phyloP scores from a whole-genome alignment of 2,888 invertebrate genomes.

The Himalopsyche japonica region DNA sequence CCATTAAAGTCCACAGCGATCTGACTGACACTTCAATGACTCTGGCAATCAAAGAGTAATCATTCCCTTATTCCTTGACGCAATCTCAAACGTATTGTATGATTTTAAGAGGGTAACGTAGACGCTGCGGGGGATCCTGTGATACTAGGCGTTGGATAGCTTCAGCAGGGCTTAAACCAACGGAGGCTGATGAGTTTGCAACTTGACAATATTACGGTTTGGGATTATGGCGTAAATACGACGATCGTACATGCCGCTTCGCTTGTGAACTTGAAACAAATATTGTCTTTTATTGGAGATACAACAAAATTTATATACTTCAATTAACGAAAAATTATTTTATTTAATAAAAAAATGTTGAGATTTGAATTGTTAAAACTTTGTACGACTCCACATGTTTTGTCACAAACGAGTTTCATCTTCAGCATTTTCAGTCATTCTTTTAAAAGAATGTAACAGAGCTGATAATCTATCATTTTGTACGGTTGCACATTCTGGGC shows the following conservation, averaged over 20 bases:
- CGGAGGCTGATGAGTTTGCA: slow-evolving; percentile 22
- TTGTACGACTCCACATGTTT: too few relatives aligned
- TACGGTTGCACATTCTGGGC: too few relatives aligned
- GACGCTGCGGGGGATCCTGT: slow-evolving; percentile 11
- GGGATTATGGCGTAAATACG: slow-evolving; percentile 24
- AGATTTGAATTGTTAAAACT: too few relatives aligned
- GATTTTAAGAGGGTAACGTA: slow-evolving; percentile 22
- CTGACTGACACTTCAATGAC: slow-evolving; percentile 32
- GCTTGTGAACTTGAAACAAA: not conserved
- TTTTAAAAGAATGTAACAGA: too few relatives aligned
- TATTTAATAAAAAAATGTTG: too few relatives aligned
- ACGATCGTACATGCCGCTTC: not conserved
- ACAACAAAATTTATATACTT: too few relatives aligned
- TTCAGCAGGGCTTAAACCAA: not conserved
- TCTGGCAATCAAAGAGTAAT: slow-evolving; percentile 29
- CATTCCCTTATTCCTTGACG: slow-evolving; percentile 24
- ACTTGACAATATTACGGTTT: slow-evolving; percentile 17
- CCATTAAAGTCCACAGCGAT: slow-evolving; percentile 10
- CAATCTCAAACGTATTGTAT: slow-evolving; percentile 21
- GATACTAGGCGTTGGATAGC: slow-evolving; percentile 6
- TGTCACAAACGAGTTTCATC: too few relatives aligned
- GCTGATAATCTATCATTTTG: too few relatives aligned
- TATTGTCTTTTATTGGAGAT: too few relatives aligned
- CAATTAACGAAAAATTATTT: too few relatives aligned
- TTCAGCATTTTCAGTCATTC: too few relatives aligned